Evolutionary conservation across 2,113 vertebrate species (phyloP), one percentile per base, ranked within the genome.

Genomic region (Sisor rabdophorus): DNA sequence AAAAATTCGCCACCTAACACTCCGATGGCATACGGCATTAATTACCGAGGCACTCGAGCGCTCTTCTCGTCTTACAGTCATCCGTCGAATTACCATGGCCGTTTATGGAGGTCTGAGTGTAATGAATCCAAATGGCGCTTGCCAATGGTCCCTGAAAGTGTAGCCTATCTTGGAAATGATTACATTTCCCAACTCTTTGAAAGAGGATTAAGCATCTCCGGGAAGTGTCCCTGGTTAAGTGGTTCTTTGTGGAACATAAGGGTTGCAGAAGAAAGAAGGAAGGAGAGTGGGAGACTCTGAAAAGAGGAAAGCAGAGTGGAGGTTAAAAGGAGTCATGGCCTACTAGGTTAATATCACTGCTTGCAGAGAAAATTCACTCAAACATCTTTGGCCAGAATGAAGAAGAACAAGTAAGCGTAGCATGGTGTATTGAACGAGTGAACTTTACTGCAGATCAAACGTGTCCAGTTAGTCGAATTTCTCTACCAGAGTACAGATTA

Each of bases 1-100:
- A 80, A 75, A 86, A 84, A 64, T 70, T 55, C 67, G 84, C 80
- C 82, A 89, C 82, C 84, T 85, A 85, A 58, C 60, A 83, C 73
- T 82, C 80, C 71, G 77, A 81, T 78, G 67, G 76, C 71, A 61
- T 70, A 71, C 53, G 20, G 77, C 76, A 65, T 65, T 81, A 70
- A 81, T 81, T 78, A 81, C 80, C 30, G 11, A 64, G 28, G 48
- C 80, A 60, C n/a, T 80, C 20, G 75, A 53, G 54, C 59, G 22
- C 56, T 75, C 76, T 69, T 74, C 65, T 58, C 72, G 65, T 71
- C 76, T 79, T 72, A 79, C 80, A 75, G 53, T 70, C 80, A 71
- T 75, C 72, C 73, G 69, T 64, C 60, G 68, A 79, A 82, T 82
- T 75, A 82, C 53, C 60, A 19, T 59, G 54, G 58, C 72, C 65